phyloP scores from a whole-genome alignment of 2,113 vertebrate species.

The rat (Rattus norvegicus) region GRCr8 NC_086035.1:20152001-20152500 shows the following conservation, averaged over 20 bases:
- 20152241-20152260: neutral
- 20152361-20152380: neutral
- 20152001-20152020: constrained; percentile 64
- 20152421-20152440: constrained; percentile 64
- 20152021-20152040: constrained; percentile 38
- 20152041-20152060: constrained; percentile 55
- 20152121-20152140: constrained; percentile 63
- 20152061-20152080: constrained; percentile 73
- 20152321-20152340: neutral
- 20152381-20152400: constrained; percentile 5
- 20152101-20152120: constrained; percentile 74
- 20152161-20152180: neutral
- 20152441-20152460: constrained; percentile 51
- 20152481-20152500: constrained; percentile 70
- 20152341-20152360: neutral
- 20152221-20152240: neutral
- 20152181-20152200: constrained; percentile 46
- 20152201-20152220: neutral
- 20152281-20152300: neutral
- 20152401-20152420: constrained; percentile 41
- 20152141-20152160: constrained; percentile 21
- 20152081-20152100: constrained; percentile 45
- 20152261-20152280: neutral
- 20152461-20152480: constrained; percentile 74
- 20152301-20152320: neutral